phyloP scores from a whole-genome alignment of 2,888 invertebrate genomes.

The Platynereis dumerilii region DNA sequence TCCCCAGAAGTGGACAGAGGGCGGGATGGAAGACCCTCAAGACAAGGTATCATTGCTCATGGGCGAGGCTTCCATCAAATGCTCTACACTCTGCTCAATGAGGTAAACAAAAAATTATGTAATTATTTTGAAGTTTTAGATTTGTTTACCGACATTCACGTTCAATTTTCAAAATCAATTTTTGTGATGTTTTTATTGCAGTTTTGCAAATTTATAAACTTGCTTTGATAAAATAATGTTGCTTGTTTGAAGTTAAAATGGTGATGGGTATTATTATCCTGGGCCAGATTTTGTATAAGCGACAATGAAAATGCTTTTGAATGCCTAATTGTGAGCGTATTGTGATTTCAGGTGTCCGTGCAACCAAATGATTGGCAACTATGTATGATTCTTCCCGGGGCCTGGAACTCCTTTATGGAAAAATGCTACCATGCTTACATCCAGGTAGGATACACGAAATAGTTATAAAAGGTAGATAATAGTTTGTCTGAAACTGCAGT shows the following conservation, averaged over 20 bases:
- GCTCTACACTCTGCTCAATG: conserved; percentile 48
- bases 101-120: conserved; percentile 30
- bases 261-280: no score
- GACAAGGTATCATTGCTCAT: conserved; percentile 46
- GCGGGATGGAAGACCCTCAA: conserved; percentile 48
- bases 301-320: no score
- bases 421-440: conserved; percentile 48
- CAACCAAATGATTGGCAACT: conserved; percentile 56
- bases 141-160: not conserved
- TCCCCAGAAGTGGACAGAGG: conserved; percentile 49
- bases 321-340: no score
- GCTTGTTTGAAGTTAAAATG: no score
- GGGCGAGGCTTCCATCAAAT: conserved; percentile 51
- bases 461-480: no score
- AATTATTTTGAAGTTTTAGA: not conserved
- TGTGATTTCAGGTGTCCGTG: conserved; percentile 43
- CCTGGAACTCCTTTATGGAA: conserved; percentile 53
- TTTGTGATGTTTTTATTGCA: conserved; percentile 3
- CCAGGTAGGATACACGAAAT: no score
- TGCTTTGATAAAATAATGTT: no score
- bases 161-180: not conserved
- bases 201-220: not conserved
- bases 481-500: no score
- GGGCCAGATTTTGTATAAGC: no score
- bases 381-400: conserved; percentile 45